Conservation (phyloP, 2,797 vertebrate genomes). For the Sciurus carolinensis region DNA sequence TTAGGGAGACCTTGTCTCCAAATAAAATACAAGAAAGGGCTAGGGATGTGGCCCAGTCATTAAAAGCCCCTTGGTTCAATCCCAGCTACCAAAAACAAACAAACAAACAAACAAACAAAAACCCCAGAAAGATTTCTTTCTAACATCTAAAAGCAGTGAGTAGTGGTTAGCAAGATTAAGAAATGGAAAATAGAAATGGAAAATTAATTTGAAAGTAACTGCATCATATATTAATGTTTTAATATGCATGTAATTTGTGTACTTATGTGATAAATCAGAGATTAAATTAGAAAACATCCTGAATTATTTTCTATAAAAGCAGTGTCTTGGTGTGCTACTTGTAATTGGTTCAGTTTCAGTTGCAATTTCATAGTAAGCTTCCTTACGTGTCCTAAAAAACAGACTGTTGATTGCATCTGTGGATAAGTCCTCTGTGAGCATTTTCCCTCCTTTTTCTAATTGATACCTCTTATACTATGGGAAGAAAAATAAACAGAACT, state of each 20-base stretch:
- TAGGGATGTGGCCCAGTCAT: no score
- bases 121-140: not conserved
- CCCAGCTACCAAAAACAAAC: no score
- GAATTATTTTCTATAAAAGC: not conserved
- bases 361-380: not conserved
- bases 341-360: not conserved
- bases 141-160: not conserved
- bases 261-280: not conserved
- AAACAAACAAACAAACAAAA: no score
- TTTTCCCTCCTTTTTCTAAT: not conserved
- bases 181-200: slow-evolving; percentile 45
- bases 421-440: not conserved
- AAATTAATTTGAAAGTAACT: slow-evolving; percentile 47
- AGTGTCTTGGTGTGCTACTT: not conserved
- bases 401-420: not conserved
- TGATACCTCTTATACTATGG: not conserved
- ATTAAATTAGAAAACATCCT: not conserved
- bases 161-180: not conserved
- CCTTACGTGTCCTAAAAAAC: not conserved
- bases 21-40: no score
- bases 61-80: no score
- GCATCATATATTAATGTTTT: slow-evolving; percentile 1
- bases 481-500: not conserved
- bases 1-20: no score
- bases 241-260: not conserved